Evolutionary conservation across 1,140 invertebrate species (phyloP), one percentile per base, ranked within the genome.

Genomic region (Microplitis mediator): DNA sequence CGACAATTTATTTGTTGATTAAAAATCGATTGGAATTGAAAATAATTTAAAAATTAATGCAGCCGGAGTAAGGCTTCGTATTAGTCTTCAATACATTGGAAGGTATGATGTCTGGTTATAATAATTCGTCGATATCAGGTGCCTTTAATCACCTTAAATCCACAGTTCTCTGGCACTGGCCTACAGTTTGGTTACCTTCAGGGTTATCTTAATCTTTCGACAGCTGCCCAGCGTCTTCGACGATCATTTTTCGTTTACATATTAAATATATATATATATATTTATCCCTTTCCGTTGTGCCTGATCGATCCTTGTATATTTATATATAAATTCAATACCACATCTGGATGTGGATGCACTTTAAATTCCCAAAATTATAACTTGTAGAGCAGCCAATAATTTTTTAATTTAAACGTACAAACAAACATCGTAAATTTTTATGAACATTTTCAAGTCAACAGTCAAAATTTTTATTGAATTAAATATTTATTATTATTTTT

Each of bases 121-220:
- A 86, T 86, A 87, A 87, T 87, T 86, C 81, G 61, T 84, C 79
- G 81, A 86, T 86, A 87, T 87, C 85, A 85, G 84, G 83, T 87
- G 85, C 82, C 84, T 86, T 87, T 87, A 86, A 86, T 87, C 85
- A 86, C 80, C 84, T 87, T 86, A 87, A 87, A 86, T 86, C 85
- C 85, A 87, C 85, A 86, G 80, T 74, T 73, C 39, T 45, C 77
- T 58, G 81, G 81, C 81, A 85, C 81, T 83, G 81, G 81, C n/a
- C 68, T 80, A 81, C 69, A 74, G 80, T 80, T 85, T 81, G 81
- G 81, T 66, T 85, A 85, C 82, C 80, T 85, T 85, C 80, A 83
- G 82, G 86, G 82, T 86, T 86, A 87, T 86, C 86, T 87, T 86
- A 86, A 86, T 86, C 86, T 86, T 84, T 82, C 84, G 84, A 87